These are phyloP conservation scores for Teleogryllus occipitalis DNA, from an alignment of 1,140 invertebrate species.

Conservation along the genomic window DNA sequence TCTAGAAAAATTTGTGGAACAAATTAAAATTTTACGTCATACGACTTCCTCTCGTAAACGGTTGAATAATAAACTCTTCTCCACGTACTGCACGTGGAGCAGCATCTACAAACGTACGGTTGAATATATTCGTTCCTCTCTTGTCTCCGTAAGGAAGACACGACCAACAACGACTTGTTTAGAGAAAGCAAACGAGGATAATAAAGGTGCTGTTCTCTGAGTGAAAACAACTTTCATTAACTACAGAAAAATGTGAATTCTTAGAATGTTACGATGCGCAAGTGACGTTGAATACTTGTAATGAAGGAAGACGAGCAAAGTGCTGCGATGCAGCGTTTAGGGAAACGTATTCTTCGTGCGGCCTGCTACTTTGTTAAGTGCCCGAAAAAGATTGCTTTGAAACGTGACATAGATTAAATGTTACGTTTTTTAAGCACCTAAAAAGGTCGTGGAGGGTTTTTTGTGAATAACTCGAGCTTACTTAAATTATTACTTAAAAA, in stretches of 20 bases:
- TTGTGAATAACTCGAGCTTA: no score
- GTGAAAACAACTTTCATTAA: background rate
- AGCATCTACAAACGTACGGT: background rate
- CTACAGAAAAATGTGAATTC: background rate
- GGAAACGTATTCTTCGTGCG: no score
- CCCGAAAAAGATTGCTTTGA: no score
- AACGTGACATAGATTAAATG: no score
- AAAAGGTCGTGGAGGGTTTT: no score
- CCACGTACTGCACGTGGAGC: background rate
- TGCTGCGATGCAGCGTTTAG: no score
- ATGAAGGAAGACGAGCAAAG: no score
- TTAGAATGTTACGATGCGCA: no score
- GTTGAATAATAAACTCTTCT: background rate
- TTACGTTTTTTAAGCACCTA: no score
- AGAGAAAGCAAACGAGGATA: background rate
- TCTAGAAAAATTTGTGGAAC: background rate
- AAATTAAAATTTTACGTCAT: constrained; percentile 1
- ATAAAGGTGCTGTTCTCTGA: background rate
- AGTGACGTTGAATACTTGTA: no score
- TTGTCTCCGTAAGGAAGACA: background rate
- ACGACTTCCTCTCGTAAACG: background rate
- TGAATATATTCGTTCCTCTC: background rate
- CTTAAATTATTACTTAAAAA: no score
- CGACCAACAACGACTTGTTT: background rate
- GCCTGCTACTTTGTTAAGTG: no score